phyloP scores from a whole-genome alignment of 2,113 vertebrate genomes.

The Eidolon helvum region DNA sequence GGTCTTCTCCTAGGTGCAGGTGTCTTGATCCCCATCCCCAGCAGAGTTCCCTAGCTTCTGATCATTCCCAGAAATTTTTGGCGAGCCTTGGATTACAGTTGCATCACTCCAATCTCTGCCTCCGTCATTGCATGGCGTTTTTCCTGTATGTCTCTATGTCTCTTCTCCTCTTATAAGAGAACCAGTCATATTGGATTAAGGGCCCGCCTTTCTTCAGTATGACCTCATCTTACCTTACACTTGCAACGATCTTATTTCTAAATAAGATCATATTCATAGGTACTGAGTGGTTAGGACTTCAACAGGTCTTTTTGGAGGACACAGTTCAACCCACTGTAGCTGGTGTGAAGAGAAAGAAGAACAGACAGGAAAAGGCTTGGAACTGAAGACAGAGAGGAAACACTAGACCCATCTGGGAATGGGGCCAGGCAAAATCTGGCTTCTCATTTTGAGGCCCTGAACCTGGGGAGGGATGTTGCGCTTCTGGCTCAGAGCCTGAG shows the following conservation, averaged over 20 bases:
- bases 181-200: neutral
- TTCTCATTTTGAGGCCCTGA: neutral
- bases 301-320: neutral
- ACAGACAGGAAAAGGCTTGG: neutral
- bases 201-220: neutral
- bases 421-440: neutral
- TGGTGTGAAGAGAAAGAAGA: neutral
- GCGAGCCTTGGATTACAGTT: neutral
- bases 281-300: neutral
- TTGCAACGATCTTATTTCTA: neutral
- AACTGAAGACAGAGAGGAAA: neutral
- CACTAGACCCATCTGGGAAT: neutral
- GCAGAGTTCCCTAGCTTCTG: neutral
- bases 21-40: neutral
- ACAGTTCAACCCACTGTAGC: neutral
- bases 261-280: neutral
- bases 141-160: neutral
- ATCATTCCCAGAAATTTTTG: neutral
- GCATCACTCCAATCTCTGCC: neutral
- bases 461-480: neutral
- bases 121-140: neutral
- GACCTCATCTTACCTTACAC: neutral
- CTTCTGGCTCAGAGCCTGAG: neutral
- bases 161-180: neutral
- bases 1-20: neutral